A percentile compares a stretch with the other conserved stretches of the same genome.
These are phyloP conservation scores for Apogon hyalosoma DNA, from an alignment of 2,797 vertebrate genomes.

Conservation along the genomic window DNA sequence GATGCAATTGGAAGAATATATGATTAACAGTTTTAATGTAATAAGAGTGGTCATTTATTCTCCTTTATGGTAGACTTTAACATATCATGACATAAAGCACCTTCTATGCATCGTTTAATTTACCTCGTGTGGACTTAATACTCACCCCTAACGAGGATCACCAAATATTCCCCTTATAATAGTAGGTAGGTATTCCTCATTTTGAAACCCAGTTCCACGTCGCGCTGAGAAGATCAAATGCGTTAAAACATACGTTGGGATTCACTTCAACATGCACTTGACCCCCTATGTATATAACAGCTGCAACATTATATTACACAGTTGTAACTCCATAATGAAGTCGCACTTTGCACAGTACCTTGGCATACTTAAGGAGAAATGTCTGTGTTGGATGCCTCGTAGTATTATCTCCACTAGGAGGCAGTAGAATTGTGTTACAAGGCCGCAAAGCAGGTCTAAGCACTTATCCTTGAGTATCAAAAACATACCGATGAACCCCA, in stretches of 20 bases:
- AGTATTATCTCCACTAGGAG: constrained; percentile 42
- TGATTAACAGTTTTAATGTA: constrained; percentile 30
- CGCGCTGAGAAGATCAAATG: no score
- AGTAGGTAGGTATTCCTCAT: no score
- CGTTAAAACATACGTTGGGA: no score
- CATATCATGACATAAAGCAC: neutral
- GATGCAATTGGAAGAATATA: constrained; percentile 35
- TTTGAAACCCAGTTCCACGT: no score
- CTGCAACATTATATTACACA: no score
- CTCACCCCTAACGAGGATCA: no score
- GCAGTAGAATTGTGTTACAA: constrained; percentile 44
- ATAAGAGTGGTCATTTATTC: neutral
- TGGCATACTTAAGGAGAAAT: constrained; percentile 31
- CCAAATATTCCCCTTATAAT: no score
- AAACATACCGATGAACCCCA: neutral
- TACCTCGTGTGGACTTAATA: no score
- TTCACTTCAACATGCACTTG: no score
- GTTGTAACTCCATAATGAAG: no score
- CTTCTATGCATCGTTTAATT: no score
- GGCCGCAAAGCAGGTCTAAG: neutral
- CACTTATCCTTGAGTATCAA: neutral
- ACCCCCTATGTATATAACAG: no score
- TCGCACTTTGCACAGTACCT: constrained; percentile 26
- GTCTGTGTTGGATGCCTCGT: neutral
- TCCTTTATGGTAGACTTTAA: neutral